Percentiles rank a stretch among this genome's conserved stretches.
phyloP scores from a whole-genome alignment of 2,888 invertebrate genomes.

The Thalpophila matura region DNA sequence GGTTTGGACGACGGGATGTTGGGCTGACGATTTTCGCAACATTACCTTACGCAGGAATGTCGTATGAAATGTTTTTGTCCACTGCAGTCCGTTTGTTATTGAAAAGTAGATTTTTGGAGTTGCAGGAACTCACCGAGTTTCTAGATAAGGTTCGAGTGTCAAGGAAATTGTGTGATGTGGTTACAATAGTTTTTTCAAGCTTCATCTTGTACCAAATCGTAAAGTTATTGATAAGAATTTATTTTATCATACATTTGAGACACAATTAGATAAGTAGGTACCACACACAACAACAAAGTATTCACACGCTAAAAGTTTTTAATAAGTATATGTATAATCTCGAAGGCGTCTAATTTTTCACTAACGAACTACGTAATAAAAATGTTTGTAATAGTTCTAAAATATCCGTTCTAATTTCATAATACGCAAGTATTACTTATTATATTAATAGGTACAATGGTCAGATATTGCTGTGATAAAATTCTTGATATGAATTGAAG shows the following conservation, averaged over 20 bases:
- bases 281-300: no score
- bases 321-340: not conserved
- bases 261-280: no score
- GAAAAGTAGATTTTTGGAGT: slow-evolving; percentile 37
- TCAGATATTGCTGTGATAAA: slow-evolving; percentile 29
- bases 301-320: not conserved
- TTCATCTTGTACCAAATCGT: no score
- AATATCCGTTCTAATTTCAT: slow-evolving; percentile 34
- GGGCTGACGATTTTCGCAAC: slow-evolving; percentile 63
- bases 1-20: slow-evolving; percentile 57
- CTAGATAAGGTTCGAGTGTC: not conserved
- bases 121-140: slow-evolving; percentile 36
- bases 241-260: no score
- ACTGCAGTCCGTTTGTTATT: slow-evolving; percentile 15
- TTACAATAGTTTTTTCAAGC: not conserved
- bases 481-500: slow-evolving; percentile 43
- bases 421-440: slow-evolving; percentile 1
- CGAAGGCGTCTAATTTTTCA: not conserved
- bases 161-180: slow-evolving; percentile 7
- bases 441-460: not conserved
- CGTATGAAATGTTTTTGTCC: slow-evolving; percentile 49
- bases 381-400: slow-evolving; percentile 6
- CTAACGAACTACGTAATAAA: not conserved
- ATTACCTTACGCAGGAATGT: slow-evolving; percentile 53
- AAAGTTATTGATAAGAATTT: no score